Percentiles rank a stretch among this genome's conserved stretches.
Evolutionary conservation across 2,888 invertebrate species (phyloP).

Genomic region (Phyto melanocephala): DNA sequence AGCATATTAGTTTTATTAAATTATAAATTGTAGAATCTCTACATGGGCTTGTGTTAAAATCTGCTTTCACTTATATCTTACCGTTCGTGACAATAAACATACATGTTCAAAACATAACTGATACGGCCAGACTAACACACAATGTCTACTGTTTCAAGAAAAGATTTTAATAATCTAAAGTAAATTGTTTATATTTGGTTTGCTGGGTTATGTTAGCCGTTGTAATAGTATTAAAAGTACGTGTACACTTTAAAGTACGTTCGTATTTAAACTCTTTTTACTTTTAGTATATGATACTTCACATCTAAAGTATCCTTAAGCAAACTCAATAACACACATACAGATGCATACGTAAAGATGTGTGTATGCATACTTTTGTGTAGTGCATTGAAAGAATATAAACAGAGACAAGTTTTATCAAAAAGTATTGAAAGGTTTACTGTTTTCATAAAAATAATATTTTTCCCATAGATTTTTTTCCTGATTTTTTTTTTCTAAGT

Average conservation of each 20-base stretch:
- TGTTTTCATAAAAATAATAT: background rate
- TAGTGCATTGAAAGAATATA: background rate
- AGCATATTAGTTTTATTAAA: no score
- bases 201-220: background rate
- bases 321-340: background rate
- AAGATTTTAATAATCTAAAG: no score
- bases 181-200: background rate
- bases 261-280: slow-evolving; percentile 13
- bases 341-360: background rate
- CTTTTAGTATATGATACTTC: slow-evolving; percentile 20
- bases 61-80: no score
- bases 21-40: no score
- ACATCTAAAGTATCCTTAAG: slow-evolving; percentile 32
- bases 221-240: background rate
- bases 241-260: background rate
- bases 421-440: slow-evolving; percentile 38
- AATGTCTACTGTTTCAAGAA: no score
- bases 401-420: slow-evolving; percentile 27
- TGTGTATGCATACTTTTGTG: background rate
- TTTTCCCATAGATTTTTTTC: background rate
- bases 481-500: slow-evolving; percentile 5
- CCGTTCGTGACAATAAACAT: no score
- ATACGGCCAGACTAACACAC: no score
- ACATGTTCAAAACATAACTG: no score
- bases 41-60: no score